These are phyloP conservation scores for Psilopogon haemacephalus DNA, from an alignment of 2,113 vertebrate genomes.

Conservation along the genomic window DNA sequence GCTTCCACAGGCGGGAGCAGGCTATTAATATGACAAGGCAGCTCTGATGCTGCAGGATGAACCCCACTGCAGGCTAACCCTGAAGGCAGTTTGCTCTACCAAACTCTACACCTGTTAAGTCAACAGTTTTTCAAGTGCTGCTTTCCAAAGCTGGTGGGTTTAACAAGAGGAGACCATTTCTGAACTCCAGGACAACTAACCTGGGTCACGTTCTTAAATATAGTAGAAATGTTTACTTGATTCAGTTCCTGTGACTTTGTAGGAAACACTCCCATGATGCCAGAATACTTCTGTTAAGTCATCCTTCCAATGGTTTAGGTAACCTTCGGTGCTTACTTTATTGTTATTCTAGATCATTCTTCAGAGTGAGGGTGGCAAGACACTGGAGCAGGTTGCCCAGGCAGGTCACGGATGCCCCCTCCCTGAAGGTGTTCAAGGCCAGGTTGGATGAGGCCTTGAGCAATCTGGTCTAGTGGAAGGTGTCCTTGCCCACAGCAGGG, in stretches of 20 bases:
- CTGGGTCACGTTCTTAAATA: background rate
- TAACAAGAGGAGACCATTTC: background rate
- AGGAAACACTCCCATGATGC: background rate
- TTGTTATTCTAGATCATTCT: background rate
- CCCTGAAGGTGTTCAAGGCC: no score
- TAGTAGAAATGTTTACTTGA: background rate
- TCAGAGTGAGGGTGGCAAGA: no score
- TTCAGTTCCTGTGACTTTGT: background rate
- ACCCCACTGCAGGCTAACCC: constrained; percentile 17
- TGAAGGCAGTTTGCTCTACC: background rate
- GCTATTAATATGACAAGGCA: constrained; percentile 64
- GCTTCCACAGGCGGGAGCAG: constrained; percentile 56
- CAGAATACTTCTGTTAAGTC: background rate
- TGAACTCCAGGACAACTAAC: background rate
- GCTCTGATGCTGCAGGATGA: constrained; percentile 41
- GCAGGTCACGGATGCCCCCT: no score
- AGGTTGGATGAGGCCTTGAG: no score
- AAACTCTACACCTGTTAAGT: constrained; percentile 22
- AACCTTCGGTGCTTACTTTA: background rate
- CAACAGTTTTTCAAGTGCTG: background rate
- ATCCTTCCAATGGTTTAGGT: background rate
- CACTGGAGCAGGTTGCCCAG: no score
- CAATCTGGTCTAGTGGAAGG: no score
- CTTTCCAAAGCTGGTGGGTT: constrained; percentile 22
- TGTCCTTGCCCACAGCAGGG: no score